Evolutionary conservation across 2,797 vertebrate genomes (phyloP), one percentile per base, ranked within the genome.

Genomic region (Pseudochaenichthys georgianus): DNA sequence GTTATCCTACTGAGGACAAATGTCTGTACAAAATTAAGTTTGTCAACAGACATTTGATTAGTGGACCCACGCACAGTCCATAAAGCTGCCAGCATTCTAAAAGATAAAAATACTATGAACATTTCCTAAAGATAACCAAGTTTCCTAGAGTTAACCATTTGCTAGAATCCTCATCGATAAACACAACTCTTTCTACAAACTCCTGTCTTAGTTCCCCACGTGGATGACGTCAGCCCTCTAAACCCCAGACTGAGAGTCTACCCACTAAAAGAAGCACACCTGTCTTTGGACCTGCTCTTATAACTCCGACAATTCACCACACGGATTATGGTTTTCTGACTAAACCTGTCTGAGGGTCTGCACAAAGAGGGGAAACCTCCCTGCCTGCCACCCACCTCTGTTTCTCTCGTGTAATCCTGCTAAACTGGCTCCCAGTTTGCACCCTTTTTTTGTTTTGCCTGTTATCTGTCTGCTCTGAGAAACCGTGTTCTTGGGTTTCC

Each of bases 401-500:
- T 69, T 75, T 74, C 62, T 62, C 67, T 46, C 57, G 38, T 68
- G 75, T 87, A 86, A 85, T 85, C 81, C 78, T 74, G 64, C 62
- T 75, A 52, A n/a, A 63, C 80, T 41, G 28, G 75, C 87, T 76
- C 67, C 72, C 31, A 19, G 23, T 34, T 46, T 48, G 28, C 51
- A 41, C 52, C 59, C 66, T 10, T 47, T 75, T 74, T 64, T 34
- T 34, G 21, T 54, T 34, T 34, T 51, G 31, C 68, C 50, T 80
- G 68, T 62, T 82, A 53, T 70, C 78, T 64, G 81, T 70, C 76
- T 80, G 71, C 72, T 68, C 51, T 5, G 71, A 78, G 81, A 48
- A 41, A 7, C 7, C 34, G 68, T 41, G 12, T n/a, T 89, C 75
- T 93, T 64, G 21, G 64, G 89, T 93, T 93, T 76, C 92, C 71